Conservation (phyloP, 2,888 invertebrate species). For the Dryomyza anilis region DNA sequence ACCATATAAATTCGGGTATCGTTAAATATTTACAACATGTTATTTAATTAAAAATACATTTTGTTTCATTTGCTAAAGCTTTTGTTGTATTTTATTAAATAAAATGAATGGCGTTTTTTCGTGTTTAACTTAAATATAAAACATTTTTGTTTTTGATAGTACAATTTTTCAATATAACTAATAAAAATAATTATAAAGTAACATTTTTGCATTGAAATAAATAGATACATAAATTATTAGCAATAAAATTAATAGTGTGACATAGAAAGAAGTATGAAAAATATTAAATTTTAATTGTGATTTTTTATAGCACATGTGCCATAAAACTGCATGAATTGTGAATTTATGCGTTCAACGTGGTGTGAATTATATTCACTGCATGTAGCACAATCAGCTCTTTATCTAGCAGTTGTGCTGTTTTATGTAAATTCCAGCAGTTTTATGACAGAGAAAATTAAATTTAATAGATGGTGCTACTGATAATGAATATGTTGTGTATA, state of each 20-base stretch:
- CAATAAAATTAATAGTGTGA: neutral
- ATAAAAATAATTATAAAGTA: neutral
- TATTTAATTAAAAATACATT: too few species aligned
- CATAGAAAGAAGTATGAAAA: neutral
- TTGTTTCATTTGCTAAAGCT: conserved; percentile 10
- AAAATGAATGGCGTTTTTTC: neutral
- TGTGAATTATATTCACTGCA: neutral
- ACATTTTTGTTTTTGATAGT: conserved; percentile 12
- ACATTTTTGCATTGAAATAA: neutral
- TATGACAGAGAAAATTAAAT: too few species aligned
- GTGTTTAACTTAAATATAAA: conserved; percentile 17
- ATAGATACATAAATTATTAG: neutral
- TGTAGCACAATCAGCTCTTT: neutral
- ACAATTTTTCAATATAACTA: conserved; percentile 24
- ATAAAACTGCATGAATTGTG: neutral
- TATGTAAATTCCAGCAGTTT: neutral
- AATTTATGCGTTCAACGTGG: neutral
- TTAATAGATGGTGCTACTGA: too few species aligned
- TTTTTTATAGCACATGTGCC: neutral
- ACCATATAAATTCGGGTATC: too few species aligned
- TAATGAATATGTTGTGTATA: too few species aligned
- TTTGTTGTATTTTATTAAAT: conserved; percentile 8
- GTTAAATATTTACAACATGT: too few species aligned
- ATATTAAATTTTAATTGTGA: neutral
- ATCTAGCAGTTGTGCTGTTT: neutral